A percentile compares a stretch with the other conserved stretches of the same genome.
Evolutionary conservation across 2,113 vertebrate genomes (phyloP).

Genomic region (Sturnus vulgaris): DNA sequence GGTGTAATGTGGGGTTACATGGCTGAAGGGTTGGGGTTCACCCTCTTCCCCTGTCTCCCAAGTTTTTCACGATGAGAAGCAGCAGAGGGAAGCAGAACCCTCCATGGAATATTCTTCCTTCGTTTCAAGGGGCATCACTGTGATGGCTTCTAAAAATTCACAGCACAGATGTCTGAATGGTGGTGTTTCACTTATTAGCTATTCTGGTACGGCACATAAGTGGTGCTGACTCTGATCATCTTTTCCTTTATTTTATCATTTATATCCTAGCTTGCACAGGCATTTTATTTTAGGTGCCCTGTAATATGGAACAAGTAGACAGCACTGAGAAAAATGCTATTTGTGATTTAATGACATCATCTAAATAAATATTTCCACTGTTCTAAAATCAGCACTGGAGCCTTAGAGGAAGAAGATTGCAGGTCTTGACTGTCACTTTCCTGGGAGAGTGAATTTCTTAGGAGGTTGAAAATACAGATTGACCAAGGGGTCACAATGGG

Average conservation of each 20-base stretch:
- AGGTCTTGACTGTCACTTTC: neutral
- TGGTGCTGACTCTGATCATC: conserved; percentile 3
- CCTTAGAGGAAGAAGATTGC: neutral
- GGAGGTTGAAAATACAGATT: neutral
- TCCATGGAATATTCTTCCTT: neutral
- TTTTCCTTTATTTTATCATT: neutral
- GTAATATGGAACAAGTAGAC: neutral
- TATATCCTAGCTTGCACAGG: neutral
- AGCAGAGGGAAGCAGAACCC: neutral
- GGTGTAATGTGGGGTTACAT: accelerated
- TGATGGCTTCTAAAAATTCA: neutral
- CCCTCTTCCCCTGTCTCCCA: neutral
- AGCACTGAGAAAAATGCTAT: neutral
- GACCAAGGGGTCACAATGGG: neutral
- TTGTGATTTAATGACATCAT: neutral
- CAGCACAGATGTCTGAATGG: conserved; percentile 29
- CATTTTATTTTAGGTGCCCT: conserved; percentile 21
- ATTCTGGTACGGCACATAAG: neutral
- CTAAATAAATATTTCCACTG: conserved; percentile 11
- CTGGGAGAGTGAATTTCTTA: neutral
- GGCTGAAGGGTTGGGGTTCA: neutral
- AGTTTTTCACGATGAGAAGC: neutral
- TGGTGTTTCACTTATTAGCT: conserved; percentile 15
- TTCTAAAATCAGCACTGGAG: neutral
- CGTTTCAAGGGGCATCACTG: neutral